Evolutionary conservation across 2,888 invertebrate genomes (phyloP), one percentile per base, ranked within the genome.

Genomic region (Polydrusus pterygomalis): DNA sequence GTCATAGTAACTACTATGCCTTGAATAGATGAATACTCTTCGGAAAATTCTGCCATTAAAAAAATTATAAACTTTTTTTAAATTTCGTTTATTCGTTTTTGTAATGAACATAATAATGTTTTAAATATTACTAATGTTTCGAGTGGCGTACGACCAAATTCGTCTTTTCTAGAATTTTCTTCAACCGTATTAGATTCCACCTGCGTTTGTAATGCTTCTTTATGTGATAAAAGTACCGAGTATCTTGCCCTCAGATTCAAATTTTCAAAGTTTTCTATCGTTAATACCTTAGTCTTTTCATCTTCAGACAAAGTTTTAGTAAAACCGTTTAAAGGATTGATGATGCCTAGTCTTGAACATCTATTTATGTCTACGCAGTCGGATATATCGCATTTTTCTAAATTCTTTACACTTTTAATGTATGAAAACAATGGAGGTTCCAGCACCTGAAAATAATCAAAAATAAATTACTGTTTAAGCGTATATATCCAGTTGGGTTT

Each of bases 211-310:
- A 86, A 82, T 49, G 83, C 80, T 25, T 83, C 74, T 3, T 85
- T 77, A 68, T 84, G 83, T 13, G 81, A 81, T 47, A 81, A 80
- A 38, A 87, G 73, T n/a, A 86, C 84, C 30, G 80, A 79, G 74
- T 85, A 82, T 76, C 87, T 81, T 65, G 84, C 83, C 43, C 82
- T 81, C n/a, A 85, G 72, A 10, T 84, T 84, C 58, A 87, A 78
- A 79, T 86, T 86, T 51, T 85, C 84, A 73, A 86, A 85, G 79
- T 87, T 87, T 58, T 84, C 82, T 13, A 85, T 79, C 40, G 81
- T 82, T 38, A 87, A 75, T 30, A 87, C 69, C 67, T 74, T 78
- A 45, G 78, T 77, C 71, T 82, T 83, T 78, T 87, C 85, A 7
- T 82, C 79, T 13, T 82, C 79, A 7, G 81, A 84, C 20, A 86